Evolutionary conservation across 1,140 invertebrate species (phyloP).

Genomic region (Oryctes rhinoceros): DNA sequence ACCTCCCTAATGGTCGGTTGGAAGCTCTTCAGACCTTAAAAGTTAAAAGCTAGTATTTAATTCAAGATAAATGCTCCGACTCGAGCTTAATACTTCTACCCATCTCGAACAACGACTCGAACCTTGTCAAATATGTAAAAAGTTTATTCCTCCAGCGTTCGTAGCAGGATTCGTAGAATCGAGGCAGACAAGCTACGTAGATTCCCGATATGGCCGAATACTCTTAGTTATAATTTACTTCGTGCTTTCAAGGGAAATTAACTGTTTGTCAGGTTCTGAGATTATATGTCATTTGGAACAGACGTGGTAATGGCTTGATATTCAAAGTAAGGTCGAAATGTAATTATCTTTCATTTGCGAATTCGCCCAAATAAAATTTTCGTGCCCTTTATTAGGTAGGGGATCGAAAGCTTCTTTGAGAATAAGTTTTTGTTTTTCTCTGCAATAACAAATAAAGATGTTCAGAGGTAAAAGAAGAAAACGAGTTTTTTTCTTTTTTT

Average conservation of each 20-base stretch:
- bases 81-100: neutral
- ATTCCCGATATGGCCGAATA: neutral
- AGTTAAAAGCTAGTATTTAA: neutral
- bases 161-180: neutral
- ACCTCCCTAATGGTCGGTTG: neutral
- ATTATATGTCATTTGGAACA: neutral
- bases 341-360: too few relatives aligned
- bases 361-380: too few relatives aligned
- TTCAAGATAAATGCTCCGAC: neutral
- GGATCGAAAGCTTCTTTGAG: too few relatives aligned
- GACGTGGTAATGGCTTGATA: neutral
- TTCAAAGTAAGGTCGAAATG: neutral
- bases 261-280: neutral
- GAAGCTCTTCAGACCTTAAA: neutral
- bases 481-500: too few relatives aligned
- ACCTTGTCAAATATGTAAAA: neutral
- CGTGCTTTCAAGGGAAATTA: neutral
- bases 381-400: too few relatives aligned
- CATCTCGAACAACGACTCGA: neutral
- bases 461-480: too few relatives aligned
- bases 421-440: too few relatives aligned
- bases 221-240: constrained; percentile 3
- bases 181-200: too few relatives aligned
- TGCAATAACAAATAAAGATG: too few relatives aligned
- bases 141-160: neutral